phyloP scores from a whole-genome alignment of 1,140 invertebrate species.

The Lamellibrachia luymesi region DNA sequence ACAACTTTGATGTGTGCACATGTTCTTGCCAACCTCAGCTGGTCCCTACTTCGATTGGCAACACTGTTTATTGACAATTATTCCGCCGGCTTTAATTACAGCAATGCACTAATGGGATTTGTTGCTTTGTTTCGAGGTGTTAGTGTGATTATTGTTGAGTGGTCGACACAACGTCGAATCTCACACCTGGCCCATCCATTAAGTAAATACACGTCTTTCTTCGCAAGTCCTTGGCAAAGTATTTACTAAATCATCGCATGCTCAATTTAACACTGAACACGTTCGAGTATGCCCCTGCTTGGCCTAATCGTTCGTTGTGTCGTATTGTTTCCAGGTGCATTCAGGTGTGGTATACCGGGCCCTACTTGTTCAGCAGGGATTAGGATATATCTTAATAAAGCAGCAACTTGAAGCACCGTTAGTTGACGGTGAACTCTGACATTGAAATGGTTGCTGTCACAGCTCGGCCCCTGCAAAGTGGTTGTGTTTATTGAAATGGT shows the following conservation, averaged over 20 bases:
- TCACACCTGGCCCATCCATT: background rate
- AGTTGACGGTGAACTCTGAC: background rate
- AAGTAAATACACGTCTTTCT: background rate
- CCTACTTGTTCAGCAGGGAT: background rate
- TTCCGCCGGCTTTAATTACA: background rate
- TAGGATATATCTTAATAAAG: conserved; percentile 6
- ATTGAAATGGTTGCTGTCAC: background rate
- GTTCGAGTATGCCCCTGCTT: conserved; percentile 3
- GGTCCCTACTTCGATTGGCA: background rate
- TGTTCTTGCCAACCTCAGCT: background rate
- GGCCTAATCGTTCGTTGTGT: background rate
- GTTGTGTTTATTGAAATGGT: background rate
- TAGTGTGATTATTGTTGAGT: conserved; percentile 5
- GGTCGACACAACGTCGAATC: background rate
- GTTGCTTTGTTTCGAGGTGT: background rate
- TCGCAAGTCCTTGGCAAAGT: background rate
- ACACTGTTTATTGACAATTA: background rate
- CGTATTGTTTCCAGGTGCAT: background rate
- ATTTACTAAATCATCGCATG: background rate
- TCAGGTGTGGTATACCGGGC: background rate
- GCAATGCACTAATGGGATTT: background rate
- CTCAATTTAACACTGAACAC: conserved; percentile 1
- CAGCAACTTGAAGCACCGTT: background rate
- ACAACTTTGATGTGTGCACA: background rate
- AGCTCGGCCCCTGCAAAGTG: background rate